Evolutionary conservation across 2,113 vertebrate species (phyloP).

Genomic region (Gnathochromis pfefferi): DNA sequence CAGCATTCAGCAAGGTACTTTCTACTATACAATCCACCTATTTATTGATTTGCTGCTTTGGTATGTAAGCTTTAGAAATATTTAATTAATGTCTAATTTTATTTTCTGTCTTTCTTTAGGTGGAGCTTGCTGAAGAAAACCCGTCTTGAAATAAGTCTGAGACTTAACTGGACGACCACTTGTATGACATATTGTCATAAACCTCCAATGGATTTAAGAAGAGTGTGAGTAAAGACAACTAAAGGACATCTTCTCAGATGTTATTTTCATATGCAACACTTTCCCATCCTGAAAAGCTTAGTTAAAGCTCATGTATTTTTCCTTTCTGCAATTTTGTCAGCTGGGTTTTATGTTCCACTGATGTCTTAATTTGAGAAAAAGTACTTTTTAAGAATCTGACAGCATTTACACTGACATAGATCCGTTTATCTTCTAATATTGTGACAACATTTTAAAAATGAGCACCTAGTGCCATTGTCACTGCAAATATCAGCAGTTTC

Average conservation of each 20-base stretch:
- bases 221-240: background rate
- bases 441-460: background rate
- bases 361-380: background rate
- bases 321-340: background rate
- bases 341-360: background rate
- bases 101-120: conserved; percentile 35
- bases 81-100: background rate
- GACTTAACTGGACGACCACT: conserved; percentile 42
- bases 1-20: conserved; percentile 57
- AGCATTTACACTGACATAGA: background rate
- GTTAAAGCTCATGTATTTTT: background rate
- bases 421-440: background rate
- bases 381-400: background rate
- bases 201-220: background rate
- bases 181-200: conserved; percentile 71
- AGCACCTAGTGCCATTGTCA: background rate
- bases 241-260: background rate
- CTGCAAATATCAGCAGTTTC: conserved; percentile 32
- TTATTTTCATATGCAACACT: background rate
- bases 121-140: conserved; percentile 54
- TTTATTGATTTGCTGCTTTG: background rate
- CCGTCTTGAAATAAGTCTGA: conserved; percentile 64
- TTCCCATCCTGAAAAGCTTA: background rate
- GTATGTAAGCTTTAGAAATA: background rate
- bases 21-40: background rate